Evolutionary conservation across 2,888 invertebrate species (phyloP).

Genomic region (Parnassius mnemosyne): DNA sequence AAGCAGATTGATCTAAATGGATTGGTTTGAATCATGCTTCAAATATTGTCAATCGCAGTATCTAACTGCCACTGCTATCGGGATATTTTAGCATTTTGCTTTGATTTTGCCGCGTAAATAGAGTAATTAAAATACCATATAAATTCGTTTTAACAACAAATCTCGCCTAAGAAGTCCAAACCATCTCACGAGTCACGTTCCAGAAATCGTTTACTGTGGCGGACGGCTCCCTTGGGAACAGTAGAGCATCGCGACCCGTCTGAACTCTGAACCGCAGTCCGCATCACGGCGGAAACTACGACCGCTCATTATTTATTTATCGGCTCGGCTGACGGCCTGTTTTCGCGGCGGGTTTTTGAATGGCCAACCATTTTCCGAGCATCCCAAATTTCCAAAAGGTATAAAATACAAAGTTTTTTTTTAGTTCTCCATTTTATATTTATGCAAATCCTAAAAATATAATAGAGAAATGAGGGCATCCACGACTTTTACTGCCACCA

Average conservation of each 20-base stretch:
- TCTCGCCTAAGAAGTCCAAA: background rate
- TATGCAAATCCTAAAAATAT: no score
- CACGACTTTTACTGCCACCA: no score
- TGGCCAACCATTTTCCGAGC: background rate
- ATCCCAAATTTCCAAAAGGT: background rate
- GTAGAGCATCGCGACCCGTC: constrained; percentile 1
- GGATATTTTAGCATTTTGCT: no score
- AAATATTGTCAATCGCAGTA: no score
- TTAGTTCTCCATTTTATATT: no score
- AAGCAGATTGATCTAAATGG: no score
- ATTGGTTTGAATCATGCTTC: no score
- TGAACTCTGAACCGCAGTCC: background rate
- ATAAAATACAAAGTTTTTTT: no score
- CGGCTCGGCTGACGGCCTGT: background rate
- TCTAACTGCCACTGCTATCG: no score
- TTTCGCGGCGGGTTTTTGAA: constrained; percentile 7
- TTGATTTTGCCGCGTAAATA: no score
- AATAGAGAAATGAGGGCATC: no score
- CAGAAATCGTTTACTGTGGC: constrained; percentile 4
- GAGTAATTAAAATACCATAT: no score
- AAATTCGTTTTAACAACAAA: background rate
- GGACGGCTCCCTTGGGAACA: constrained; percentile 3
- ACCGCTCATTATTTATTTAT: constrained; percentile 19
- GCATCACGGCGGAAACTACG: constrained; percentile 7
- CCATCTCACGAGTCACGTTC: constrained; percentile 2